Base-by-base conservation (phyloP, 2,888 invertebrate genomes). In the Oscheius sp. region DNA sequence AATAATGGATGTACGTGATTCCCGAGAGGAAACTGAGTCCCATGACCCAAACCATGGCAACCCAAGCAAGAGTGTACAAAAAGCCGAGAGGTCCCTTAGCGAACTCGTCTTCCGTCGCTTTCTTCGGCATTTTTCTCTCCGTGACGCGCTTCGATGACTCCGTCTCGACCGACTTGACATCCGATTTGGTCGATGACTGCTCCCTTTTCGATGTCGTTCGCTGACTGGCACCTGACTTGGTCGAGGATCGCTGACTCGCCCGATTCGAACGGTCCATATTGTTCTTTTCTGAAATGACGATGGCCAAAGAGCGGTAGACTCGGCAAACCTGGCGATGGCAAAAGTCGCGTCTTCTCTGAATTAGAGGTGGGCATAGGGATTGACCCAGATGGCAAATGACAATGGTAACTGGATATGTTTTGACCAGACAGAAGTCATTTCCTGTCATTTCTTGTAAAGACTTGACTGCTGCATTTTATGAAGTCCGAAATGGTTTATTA, bases 41-140 rank as follows among this genome's bases (percentile, higher is more conserved):
- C 27, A 66, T 52, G 21, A 66, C 35, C 66, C 66, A 66, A 27
- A 66, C 66, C 18, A 66, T 21, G 2, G 12, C 25, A 16, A 66
- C 7, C 52, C 52, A 66, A 29, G 18, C 52, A 0, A 66, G 21
- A 52, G 66, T 66, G 35, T 49, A 52, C 16, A 66, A 16, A 5
- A 49, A 52, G 21, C 66, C 66, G n/a, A 52, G 29, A 3, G 66
- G 25, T 16, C 66, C 66, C 27, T 66, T 66, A 1, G 66, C 66
- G 52, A 66, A 66, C 21, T 52, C 52, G 21, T 66, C 66, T 12
- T 66, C 66, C 27, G 66, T 66, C 16, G 66, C 49, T 52, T 66
- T 66, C 49, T 52, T 66, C 16, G 66, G 49, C 52, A 46, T 66
- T 18, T 45, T 41, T 1, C 23, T 13, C 12, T 21, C 43, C 23